phyloP scores from a whole-genome alignment of 2,888 invertebrate genomes.

The Hirudinaria manillensis region DNA sequence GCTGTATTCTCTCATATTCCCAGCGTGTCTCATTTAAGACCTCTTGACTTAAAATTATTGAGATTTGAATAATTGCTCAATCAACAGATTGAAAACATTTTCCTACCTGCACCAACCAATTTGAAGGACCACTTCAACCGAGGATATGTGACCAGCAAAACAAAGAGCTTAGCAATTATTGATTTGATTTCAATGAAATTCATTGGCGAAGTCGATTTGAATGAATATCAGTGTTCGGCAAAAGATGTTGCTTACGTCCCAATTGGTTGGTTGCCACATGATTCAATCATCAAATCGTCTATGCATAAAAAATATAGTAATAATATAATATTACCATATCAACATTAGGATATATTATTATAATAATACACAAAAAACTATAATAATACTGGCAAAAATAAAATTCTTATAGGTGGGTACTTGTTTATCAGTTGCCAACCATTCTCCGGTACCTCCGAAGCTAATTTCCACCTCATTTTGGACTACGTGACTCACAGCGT shows the following conservation, averaged over 20 bases:
- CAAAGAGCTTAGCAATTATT: constrained; percentile 8
- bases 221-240: constrained; percentile 23
- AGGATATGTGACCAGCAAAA: constrained; percentile 22
- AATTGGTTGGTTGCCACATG: constrained; percentile 19
- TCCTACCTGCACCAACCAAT: constrained; percentile 20
- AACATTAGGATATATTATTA: background rate
- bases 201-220: constrained; percentile 8
- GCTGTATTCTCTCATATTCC: too few relatives aligned
- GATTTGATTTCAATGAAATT: constrained; percentile 26
- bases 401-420: constrained; percentile 17
- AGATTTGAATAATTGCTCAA: too few relatives aligned
- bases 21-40: too few relatives aligned
- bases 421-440: constrained; percentile 23
- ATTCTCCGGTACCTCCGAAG: background rate
- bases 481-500: constrained; percentile 35
- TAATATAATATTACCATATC: background rate
- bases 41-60: too few relatives aligned
- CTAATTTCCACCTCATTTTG: constrained; percentile 29
- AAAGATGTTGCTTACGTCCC: constrained; percentile 20
- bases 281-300: too few relatives aligned
- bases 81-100: constrained; percentile 26
- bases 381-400: too few relatives aligned
- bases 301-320: too few relatives aligned
- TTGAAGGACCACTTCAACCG: constrained; percentile 22
- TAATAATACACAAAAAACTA: background rate